Percentiles rank a stretch among this genome's conserved stretches.
These are phyloP conservation scores for Bathynomus jamesi DNA, from an alignment of 1,140 invertebrate species.

Conservation along the genomic window DNA sequence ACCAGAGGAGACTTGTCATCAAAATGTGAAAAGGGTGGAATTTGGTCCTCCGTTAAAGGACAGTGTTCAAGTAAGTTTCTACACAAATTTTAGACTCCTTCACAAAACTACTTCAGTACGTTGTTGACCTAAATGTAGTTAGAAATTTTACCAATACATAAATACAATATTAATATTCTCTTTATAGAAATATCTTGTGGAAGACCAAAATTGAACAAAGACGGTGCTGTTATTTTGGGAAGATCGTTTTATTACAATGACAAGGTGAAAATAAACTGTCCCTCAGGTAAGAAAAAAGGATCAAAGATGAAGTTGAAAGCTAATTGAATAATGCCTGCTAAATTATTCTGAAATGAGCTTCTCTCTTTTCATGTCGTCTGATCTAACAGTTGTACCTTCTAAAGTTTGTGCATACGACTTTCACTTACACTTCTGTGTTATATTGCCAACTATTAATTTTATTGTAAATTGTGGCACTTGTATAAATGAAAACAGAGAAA, in stretches of 20 bases:
- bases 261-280: conserved; percentile 45
- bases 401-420: neutral
- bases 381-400: neutral
- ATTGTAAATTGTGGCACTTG: neutral
- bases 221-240: conserved; percentile 44
- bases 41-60: conserved; percentile 51
- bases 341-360: too few relatives aligned
- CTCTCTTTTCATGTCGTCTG: too few relatives aligned
- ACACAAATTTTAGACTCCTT: neutral
- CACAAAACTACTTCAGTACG: neutral
- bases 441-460: neutral
- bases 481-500: neutral
- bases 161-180: neutral
- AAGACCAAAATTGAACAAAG: conserved; percentile 39
- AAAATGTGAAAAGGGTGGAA: conserved; percentile 47
- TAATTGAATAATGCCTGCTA: too few relatives aligned
- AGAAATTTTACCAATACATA: neutral
- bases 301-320: too few relatives aligned
- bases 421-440: neutral
- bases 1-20: conserved; percentile 47
- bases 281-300: conserved; percentile 41
- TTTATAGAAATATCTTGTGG: conserved; percentile 47
- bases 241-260: conserved; percentile 48
- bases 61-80: conserved; percentile 50
- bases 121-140: neutral